Conservation (phyloP, 2,888 invertebrate genomes). For the Cephus spinipes region DNA sequence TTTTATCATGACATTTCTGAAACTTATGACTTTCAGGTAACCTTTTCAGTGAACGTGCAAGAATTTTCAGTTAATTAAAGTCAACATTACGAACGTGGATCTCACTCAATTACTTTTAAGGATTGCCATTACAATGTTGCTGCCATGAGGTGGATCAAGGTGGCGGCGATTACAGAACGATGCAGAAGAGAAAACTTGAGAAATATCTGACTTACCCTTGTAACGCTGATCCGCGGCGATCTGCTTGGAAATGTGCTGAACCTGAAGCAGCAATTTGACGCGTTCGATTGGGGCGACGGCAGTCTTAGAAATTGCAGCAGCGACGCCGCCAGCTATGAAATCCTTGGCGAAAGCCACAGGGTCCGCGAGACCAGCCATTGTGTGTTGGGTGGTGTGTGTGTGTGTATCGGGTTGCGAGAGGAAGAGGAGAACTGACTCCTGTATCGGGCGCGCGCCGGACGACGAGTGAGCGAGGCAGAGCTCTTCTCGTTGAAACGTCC, state of each 20-base stretch:
- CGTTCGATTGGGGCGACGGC: constrained; percentile 95
- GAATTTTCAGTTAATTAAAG: neutral
- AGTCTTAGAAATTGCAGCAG: constrained; percentile 94
- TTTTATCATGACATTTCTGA: neutral
- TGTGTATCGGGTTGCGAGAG: constrained; percentile 51
- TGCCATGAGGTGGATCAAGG: neutral
- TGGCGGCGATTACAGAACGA: neutral
- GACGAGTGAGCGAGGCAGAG: constrained; percentile 67
- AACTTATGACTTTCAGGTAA: neutral
- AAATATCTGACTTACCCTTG: constrained; percentile 75
- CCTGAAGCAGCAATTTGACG: constrained; percentile 93
- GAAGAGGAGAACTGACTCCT: constrained; percentile 58
- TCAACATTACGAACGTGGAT: neutral
- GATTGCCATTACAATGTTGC: neutral
- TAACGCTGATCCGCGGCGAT: constrained; percentile 87
- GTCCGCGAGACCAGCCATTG: constrained; percentile 72
- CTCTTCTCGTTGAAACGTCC: constrained; percentile 55
- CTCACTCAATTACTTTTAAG: neutral
- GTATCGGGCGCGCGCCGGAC: constrained; percentile 71
- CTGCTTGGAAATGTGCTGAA: constrained; percentile 93
- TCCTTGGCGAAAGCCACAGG: constrained; percentile 89
- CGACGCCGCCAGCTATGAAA: constrained; percentile 91
- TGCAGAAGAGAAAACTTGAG: neutral
- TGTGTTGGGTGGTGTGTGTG: constrained; percentile 41
- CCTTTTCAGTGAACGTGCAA: neutral